Percentiles rank a stretch among this genome's conserved stretches.
phyloP scores from a whole-genome alignment of 2,797 vertebrate genomes.

The Enteromius trimaculatus region DNA sequence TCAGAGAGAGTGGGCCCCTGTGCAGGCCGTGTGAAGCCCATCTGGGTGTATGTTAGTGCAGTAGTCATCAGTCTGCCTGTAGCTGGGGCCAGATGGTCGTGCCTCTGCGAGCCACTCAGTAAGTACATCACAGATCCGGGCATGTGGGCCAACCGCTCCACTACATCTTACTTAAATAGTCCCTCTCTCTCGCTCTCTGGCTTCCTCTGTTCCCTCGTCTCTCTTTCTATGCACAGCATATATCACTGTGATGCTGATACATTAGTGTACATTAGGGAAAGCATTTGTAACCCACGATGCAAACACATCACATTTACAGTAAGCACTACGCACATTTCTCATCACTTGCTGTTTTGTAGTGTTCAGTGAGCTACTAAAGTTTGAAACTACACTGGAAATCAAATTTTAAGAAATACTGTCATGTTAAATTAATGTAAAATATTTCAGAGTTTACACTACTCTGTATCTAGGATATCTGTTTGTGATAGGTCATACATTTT shows the following conservation, averaged over 20 bases:
- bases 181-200: constrained; percentile 35
- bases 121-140: constrained; percentile 58
- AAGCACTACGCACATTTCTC: background rate
- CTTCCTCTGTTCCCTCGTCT: constrained; percentile 37
- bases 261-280: constrained; percentile 21
- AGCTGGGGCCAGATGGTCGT: constrained; percentile 59
- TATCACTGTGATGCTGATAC: constrained; percentile 26
- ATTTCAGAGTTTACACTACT: background rate
- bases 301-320: constrained; percentile 4
- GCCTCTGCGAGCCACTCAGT: constrained; percentile 55
- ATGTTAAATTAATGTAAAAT: background rate
- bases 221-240: constrained; percentile 20
- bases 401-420: background rate
- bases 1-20: constrained; percentile 30
- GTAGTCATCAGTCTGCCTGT: constrained; percentile 58
- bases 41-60: constrained; percentile 59
- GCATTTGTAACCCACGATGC: background rate
- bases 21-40: constrained; percentile 51
- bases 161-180: constrained; percentile 48
- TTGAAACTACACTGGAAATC: background rate
- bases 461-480: background rate
- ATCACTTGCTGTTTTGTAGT: constrained; percentile 11
- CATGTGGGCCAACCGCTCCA: constrained; percentile 54
- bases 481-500: background rate
- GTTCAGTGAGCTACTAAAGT: background rate